phyloP scores from a whole-genome alignment of 2,797 vertebrate genomes.

The Cuniculus paca region DNA sequence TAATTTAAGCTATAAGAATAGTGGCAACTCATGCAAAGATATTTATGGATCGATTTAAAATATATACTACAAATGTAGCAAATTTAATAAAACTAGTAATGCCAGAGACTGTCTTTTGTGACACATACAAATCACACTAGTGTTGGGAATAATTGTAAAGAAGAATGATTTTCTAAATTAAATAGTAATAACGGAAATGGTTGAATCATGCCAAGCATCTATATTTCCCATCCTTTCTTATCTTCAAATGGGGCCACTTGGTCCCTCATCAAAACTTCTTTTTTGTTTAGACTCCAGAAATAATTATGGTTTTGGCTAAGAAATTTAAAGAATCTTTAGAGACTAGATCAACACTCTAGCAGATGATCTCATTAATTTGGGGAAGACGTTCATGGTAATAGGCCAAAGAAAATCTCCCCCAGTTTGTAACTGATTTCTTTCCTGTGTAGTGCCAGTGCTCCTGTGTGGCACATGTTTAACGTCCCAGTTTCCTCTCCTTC shows the following conservation, averaged over 20 bases:
- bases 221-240: background rate
- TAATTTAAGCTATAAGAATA: background rate
- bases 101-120: background rate
- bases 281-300: conserved; percentile 29
- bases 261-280: background rate
- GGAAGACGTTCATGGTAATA: background rate
- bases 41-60: background rate
- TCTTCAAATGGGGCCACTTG: background rate
- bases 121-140: background rate
- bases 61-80: background rate
- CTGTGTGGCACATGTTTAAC: background rate
- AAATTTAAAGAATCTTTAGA: conserved; percentile 33
- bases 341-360: background rate
- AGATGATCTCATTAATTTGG: background rate
- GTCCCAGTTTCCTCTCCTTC: background rate
- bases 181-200: background rate
- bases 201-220: background rate
- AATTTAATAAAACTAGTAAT: background rate
- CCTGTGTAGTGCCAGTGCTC: background rate
- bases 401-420: background rate
- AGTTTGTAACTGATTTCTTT: background rate
- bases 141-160: background rate
- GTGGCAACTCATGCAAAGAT: background rate
- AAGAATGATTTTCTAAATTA: background rate
- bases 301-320: conserved; percentile 5